These are phyloP conservation scores for Palaemon carinicauda DNA, from an alignment of 1,140 invertebrate species.

Conservation along the genomic window DNA sequence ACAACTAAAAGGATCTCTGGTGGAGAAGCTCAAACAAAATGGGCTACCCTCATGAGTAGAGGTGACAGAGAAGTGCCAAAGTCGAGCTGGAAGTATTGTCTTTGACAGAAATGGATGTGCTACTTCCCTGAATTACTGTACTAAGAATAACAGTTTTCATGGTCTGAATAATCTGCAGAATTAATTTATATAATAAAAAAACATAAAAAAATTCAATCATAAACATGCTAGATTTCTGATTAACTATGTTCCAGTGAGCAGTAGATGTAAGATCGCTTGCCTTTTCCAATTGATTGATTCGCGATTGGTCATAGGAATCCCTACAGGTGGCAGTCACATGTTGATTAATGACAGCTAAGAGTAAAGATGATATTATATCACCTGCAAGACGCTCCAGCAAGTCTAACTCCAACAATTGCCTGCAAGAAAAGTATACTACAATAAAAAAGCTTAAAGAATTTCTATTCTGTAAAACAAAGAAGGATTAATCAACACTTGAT, in stretches of 20 bases:
- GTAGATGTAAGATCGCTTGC: not conserved
- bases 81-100: no score
- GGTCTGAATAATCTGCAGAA: no score
- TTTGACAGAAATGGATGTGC: no score
- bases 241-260: not conserved
- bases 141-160: not conserved
- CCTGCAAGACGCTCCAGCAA: slow-evolving; percentile 41
- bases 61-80: no score
- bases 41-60: no score
- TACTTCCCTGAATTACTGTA: no score
- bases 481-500: no score
- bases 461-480: no score
- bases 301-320: slow-evolving; percentile 46
- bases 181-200: no score
- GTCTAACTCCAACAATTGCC: slow-evolving; percentile 43
- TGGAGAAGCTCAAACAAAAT: no score
- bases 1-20: no score
- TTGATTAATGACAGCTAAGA: slow-evolving; percentile 27
- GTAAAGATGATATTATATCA: slow-evolving; percentile 41
- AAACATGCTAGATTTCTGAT: not conserved
- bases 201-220: no score
- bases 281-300: slow-evolving; percentile 42
- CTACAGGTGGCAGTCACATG: slow-evolving; percentile 31
- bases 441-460: not conserved
- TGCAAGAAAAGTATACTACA: not conserved